phyloP scores from a whole-genome alignment of 2,113 vertebrate species.

The Nothobranchius kuhntae region DNA sequence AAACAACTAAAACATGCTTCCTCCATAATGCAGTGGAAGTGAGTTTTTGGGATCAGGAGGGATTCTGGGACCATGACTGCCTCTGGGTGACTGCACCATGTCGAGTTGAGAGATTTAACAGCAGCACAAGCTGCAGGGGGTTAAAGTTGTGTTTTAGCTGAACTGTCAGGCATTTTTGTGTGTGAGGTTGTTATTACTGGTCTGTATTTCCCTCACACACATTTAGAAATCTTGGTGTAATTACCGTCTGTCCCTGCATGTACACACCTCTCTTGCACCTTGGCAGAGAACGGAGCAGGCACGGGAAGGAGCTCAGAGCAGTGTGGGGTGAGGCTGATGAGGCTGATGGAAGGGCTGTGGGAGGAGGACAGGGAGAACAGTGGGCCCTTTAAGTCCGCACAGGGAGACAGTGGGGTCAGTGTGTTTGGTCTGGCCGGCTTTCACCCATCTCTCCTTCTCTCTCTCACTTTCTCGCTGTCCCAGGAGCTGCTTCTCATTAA shows the following conservation, averaged over 20 bases:
- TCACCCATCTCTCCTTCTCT: slow-evolving; percentile 36
- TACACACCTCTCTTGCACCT: slow-evolving; percentile 38
- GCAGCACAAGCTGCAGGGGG: too few relatives aligned
- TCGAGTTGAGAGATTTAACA: too few relatives aligned
- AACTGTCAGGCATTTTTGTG: too few relatives aligned
- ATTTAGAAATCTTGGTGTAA: slow-evolving; percentile 47
- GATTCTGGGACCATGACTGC: too few relatives aligned
- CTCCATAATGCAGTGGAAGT: too few relatives aligned
- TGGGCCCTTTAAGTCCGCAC: slow-evolving; percentile 71
- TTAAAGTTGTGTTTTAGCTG: too few relatives aligned
- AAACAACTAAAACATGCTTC: too few relatives aligned
- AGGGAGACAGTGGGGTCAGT: slow-evolving; percentile 76
- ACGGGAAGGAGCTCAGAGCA: slow-evolving; percentile 44
- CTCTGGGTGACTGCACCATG: too few relatives aligned
- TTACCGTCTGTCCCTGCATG: slow-evolving; percentile 45
- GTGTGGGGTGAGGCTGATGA: slow-evolving; percentile 35
- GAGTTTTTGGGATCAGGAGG: too few relatives aligned
- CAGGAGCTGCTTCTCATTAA: slow-evolving; percentile 83
- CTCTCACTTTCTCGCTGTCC: slow-evolving; percentile 39
- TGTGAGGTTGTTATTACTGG: not conserved
- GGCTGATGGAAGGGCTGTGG: slow-evolving; percentile 47
- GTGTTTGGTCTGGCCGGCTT: slow-evolving; percentile 70
- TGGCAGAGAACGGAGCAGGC: slow-evolving; percentile 19
- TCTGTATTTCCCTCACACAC: slow-evolving; percentile 41
- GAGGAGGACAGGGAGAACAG: slow-evolving; percentile 58